phyloP scores from a whole-genome alignment of 2,888 invertebrate genomes.

The Limnephilus rhombicus region DNA sequence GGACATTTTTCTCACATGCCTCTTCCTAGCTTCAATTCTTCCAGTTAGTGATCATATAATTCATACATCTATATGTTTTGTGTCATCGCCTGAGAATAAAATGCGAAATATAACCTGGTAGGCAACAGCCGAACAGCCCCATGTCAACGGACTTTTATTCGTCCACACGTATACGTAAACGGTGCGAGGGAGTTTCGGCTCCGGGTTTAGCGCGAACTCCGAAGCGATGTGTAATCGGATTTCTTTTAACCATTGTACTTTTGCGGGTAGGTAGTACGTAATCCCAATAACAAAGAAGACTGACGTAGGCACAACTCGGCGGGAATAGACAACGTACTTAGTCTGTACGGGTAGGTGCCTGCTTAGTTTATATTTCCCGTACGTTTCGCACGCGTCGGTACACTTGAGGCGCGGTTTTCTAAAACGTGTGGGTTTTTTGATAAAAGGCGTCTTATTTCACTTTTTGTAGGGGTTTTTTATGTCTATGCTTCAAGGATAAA shows the following conservation, averaged over 20 bases:
- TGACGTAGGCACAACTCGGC: conserved; percentile 54
- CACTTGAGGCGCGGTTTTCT: conserved; percentile 34
- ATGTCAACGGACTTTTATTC: conserved; percentile 22
- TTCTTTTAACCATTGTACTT: conserved; percentile 54
- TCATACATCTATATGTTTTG: background rate
- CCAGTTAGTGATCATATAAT: background rate
- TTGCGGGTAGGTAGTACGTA: conserved; percentile 53
- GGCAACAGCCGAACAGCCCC: background rate
- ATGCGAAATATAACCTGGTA: background rate
- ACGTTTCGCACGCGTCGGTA: conserved; percentile 50
- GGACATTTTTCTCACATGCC: background rate
- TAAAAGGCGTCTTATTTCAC: background rate
- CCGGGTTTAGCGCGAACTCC: conserved; percentile 48
- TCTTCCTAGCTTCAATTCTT: background rate
- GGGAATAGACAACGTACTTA: conserved; percentile 35
- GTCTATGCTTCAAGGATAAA: background rate
- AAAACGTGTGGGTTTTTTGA: background rate
- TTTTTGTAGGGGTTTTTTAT: background rate
- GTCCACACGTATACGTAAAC: background rate
- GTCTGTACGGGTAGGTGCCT: conserved; percentile 36
- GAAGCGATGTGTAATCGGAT: conserved; percentile 63
- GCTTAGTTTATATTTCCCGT: conserved; percentile 33
- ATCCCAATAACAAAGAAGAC: conserved; percentile 61
- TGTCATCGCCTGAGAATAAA: background rate
- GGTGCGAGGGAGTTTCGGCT: conserved; percentile 19